phyloP scores from a whole-genome alignment of 2,797 vertebrate species.

The Chiroxiphia lanceolata region DNA sequence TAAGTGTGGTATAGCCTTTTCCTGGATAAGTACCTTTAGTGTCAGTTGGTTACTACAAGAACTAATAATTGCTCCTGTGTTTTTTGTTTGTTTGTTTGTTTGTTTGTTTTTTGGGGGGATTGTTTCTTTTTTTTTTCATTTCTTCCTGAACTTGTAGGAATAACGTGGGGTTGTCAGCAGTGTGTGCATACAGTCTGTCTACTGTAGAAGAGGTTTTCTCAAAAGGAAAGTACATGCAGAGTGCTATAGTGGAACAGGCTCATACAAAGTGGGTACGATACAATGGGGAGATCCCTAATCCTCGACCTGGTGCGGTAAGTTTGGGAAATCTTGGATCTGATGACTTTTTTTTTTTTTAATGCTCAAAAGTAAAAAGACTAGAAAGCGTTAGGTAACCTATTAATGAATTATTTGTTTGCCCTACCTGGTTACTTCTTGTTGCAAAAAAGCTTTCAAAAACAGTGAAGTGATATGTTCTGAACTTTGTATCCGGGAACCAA shows the following conservation, averaged over 20 bases:
- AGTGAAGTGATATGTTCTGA: background rate
- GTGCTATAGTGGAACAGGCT: slow-evolving; percentile 92
- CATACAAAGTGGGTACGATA: slow-evolving; percentile 96
- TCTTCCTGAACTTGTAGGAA: slow-evolving; percentile 76
- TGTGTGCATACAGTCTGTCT: slow-evolving; percentile 90
- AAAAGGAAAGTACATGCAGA: slow-evolving; percentile 97
- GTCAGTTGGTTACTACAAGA: background rate
- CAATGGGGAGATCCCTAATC: slow-evolving; percentile 86
- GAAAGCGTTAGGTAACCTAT: background rate
- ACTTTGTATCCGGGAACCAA: background rate
- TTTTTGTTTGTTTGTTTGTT: no score
- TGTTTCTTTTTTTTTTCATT: background rate
- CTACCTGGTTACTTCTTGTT: background rate
- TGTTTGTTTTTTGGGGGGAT: background rate
- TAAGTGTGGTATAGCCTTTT: slow-evolving; percentile 71
- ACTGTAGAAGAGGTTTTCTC: slow-evolving; percentile 90
- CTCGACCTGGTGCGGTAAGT: slow-evolving; percentile 94
- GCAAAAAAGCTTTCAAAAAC: background rate
- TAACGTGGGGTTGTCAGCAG: slow-evolving; percentile 92
- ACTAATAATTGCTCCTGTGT: background rate
- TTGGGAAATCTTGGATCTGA: background rate
- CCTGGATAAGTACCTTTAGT: background rate
- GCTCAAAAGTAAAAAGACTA: background rate
- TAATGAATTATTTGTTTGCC: background rate
- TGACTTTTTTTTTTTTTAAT: background rate